These are phyloP conservation scores for Tigriopus japonicus DNA, from an alignment of 1,140 invertebrate genomes.

Conservation along the genomic window DNA sequence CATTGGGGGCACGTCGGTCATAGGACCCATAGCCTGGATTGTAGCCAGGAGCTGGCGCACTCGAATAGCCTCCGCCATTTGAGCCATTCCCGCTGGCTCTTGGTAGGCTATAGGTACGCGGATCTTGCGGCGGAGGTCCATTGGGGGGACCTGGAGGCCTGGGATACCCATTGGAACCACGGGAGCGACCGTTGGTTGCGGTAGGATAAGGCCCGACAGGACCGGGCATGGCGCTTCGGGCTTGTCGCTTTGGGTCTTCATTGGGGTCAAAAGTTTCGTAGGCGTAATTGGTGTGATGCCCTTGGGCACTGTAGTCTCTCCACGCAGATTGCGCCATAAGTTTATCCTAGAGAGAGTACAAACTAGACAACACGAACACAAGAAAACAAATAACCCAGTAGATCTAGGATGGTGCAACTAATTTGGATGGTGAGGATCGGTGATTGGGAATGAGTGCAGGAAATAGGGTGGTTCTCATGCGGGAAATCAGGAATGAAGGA, in stretches of 20 bases:
- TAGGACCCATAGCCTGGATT: constrained; percentile 10
- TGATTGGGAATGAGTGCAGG: no score
- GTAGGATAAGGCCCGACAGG: not conserved
- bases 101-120: not conserved
- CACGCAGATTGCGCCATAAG: constrained; percentile 58
- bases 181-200: constrained; percentile 16
- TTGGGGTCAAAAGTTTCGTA: constrained; percentile 39
- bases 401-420: no score
- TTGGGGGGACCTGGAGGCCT: constrained; percentile 18
- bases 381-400: not conserved
- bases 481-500: no score
- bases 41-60: constrained; percentile 15
- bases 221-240: not conserved
- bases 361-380: not conserved
- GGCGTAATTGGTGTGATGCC: constrained; percentile 59
- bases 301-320: constrained; percentile 53
- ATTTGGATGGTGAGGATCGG: no score
- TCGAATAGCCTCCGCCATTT: constrained; percentile 11
- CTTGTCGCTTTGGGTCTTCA: not conserved
- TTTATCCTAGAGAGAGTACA: constrained; percentile 39
- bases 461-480: no score
- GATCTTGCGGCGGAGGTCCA: constrained; percentile 29
- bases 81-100: constrained; percentile 30
- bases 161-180: not conserved
- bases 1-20: constrained; percentile 11